Evolutionary conservation across 2,113 vertebrate species (phyloP).

Genomic region (Malurus alboscapulatus): DNA sequence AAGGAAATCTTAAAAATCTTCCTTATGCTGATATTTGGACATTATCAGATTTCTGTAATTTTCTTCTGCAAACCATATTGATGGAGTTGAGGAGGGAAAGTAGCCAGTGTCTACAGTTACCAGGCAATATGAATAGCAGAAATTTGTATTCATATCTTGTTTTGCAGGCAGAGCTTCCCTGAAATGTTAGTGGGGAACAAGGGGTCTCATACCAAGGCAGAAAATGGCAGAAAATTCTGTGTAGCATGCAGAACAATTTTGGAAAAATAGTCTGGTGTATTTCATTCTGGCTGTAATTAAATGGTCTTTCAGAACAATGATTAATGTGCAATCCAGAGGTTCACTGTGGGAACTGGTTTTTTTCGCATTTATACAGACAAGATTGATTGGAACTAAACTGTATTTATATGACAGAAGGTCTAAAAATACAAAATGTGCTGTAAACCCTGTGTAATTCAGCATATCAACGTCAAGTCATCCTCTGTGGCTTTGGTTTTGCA

Average conservation of each 20-base stretch:
- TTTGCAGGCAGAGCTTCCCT: background rate
- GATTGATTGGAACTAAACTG: background rate
- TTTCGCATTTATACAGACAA: background rate
- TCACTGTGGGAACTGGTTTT: background rate
- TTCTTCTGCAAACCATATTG: background rate
- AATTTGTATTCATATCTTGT: background rate
- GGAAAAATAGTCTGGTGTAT: background rate
- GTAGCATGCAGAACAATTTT: background rate
- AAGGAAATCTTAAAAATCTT: background rate
- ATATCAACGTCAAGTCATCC: background rate
- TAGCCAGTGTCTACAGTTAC: background rate
- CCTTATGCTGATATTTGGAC: background rate
- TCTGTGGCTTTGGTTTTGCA: background rate
- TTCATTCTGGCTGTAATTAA: slow-evolving; percentile 3
- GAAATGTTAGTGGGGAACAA: background rate
- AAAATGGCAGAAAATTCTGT: background rate
- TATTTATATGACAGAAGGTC: background rate
- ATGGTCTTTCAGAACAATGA: background rate
- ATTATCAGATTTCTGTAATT: background rate
- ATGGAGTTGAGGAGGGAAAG: background rate
- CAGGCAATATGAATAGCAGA: background rate
- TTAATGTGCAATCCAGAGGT: background rate
- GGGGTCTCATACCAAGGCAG: background rate
- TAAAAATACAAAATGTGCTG: background rate
- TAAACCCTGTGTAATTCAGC: background rate